Conservation (phyloP, 1,140 invertebrate species). For the Hycleus phaleratus region DNA sequence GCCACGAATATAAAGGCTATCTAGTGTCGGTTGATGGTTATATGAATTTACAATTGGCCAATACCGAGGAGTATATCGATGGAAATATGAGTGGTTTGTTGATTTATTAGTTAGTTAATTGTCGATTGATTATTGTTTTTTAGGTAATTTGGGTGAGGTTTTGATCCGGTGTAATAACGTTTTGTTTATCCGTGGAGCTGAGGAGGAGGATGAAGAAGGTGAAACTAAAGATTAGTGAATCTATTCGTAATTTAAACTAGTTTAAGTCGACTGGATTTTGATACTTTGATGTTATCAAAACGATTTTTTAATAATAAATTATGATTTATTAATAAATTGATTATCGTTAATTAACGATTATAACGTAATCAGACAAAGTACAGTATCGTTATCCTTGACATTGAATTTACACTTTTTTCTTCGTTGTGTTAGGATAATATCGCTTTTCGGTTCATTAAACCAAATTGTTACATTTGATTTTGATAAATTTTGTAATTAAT, state of each 20-base stretch:
- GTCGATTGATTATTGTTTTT: conserved; percentile 22
- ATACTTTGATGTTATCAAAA: too few species aligned
- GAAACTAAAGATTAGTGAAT: conserved; percentile 82
- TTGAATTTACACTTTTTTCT: too few species aligned
- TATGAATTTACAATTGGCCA: conserved; percentile 98
- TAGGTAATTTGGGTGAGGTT: conserved; percentile 92
- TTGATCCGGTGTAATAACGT: conserved; percentile 98
- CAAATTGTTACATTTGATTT: conserved; percentile 4
- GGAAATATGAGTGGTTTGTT: conserved; percentile 67
- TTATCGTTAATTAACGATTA: too few species aligned
- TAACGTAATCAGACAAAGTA: too few species aligned
- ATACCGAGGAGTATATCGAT: conserved; percentile 97
- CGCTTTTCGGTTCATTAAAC: neutral
- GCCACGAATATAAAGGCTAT: conserved; percentile 98
- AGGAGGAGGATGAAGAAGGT: conserved; percentile 96
- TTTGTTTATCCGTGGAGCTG: conserved; percentile 89
- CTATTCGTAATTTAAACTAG: too few species aligned
- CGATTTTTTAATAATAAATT: too few species aligned
- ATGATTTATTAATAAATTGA: too few species aligned
- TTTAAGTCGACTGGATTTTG: too few species aligned
- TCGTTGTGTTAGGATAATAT: too few species aligned
- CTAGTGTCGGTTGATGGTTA: conserved; percentile 97
- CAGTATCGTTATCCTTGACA: too few species aligned
- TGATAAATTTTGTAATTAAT: neutral
- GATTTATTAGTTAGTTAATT: neutral